Conservation (phyloP, 1,140 invertebrate genomes). For the Octopus sinensis region DNA sequence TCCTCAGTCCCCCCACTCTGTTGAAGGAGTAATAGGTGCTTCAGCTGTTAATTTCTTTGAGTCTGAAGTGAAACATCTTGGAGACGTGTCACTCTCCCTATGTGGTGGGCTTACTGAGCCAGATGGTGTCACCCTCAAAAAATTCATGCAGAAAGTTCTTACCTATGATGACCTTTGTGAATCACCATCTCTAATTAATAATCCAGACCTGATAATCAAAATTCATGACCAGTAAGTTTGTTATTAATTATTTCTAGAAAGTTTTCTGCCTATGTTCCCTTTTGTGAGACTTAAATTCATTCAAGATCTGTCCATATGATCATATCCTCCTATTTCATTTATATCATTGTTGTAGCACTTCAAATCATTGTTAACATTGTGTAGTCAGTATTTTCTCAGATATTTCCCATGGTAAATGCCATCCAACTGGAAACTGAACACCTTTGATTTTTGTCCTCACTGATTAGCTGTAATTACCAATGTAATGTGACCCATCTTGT, state of each 20-base stretch:
- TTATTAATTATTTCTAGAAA: not conserved
- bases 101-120: constrained; percentile 71
- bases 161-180: constrained; percentile 79
- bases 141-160: constrained; percentile 74
- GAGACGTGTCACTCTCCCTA: constrained; percentile 65
- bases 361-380: too few relatives aligned
- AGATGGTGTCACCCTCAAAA: constrained; percentile 61
- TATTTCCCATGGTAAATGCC: too few relatives aligned
- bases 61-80: constrained; percentile 56
- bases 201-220: constrained; percentile 83
- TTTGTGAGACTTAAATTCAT: too few relatives aligned
- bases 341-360: too few relatives aligned
- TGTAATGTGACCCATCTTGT: too few relatives aligned
- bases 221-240: constrained; percentile 74
- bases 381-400: too few relatives aligned
- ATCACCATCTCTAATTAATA: constrained; percentile 71
- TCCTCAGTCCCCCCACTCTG: constrained; percentile 86
- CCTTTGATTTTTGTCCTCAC: too few relatives aligned
- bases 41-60: constrained; percentile 40
- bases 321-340: too few relatives aligned
- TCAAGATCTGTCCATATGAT: too few relatives aligned
- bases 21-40: constrained; percentile 68
- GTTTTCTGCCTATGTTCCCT: too few relatives aligned
- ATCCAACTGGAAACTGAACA: too few relatives aligned
- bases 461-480: too few relatives aligned